Percentiles rank a stretch among this genome's conserved stretches.
Evolutionary conservation across 2,797 vertebrate species (phyloP).

Genomic region (Heteromormyrus szaboi): DNA sequence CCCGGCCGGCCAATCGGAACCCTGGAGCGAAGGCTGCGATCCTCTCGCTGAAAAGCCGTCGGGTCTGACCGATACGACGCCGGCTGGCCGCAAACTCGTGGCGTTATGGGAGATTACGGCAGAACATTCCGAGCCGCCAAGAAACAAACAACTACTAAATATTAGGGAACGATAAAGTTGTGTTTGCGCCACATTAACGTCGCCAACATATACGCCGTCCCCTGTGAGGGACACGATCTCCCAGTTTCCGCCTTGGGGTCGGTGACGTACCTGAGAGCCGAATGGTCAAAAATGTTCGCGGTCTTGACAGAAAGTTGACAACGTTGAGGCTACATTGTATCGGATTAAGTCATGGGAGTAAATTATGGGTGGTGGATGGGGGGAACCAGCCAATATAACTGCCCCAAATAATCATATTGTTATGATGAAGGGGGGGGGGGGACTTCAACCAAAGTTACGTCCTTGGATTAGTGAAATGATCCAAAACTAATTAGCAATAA

Average conservation of each 20-base stretch:
- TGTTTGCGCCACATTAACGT: neutral
- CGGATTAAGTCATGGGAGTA: neutral
- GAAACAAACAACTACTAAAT: neutral
- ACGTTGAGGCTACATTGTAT: neutral
- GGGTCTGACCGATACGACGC: too few relatives aligned
- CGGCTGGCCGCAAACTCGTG: neutral
- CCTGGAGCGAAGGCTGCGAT: constrained; percentile 41
- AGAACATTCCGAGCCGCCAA: neutral
- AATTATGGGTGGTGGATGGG: neutral
- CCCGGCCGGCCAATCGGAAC: constrained; percentile 17
- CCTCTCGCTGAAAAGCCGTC: neutral
- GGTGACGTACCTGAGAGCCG: neutral
- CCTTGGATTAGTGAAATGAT: too few relatives aligned
- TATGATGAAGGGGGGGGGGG: neutral
- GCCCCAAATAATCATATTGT: neutral
- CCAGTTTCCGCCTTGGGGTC: neutral
- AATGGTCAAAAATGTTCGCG: neutral
- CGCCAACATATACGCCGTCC: neutral
- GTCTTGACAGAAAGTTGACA: neutral
- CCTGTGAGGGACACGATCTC: neutral
- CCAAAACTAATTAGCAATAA: too few relatives aligned
- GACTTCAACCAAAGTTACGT: too few relatives aligned
- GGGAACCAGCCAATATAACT: neutral
- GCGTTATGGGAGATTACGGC: neutral
- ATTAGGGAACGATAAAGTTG: neutral